Conservation (phyloP, 1,140 invertebrate species). For the Drosophila ercepeae region DNA sequence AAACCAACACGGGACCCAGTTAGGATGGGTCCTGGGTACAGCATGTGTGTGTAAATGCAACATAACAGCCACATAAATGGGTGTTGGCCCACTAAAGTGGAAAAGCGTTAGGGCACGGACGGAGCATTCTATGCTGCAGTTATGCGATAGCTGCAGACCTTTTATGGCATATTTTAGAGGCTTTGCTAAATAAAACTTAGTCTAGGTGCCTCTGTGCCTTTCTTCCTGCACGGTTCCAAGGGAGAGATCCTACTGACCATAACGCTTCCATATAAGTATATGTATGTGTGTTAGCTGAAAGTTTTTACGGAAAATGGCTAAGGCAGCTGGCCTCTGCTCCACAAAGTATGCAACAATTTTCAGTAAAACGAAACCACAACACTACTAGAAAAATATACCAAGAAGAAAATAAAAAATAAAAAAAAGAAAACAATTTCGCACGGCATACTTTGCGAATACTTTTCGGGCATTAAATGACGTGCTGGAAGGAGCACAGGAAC, state of each 20-base stretch:
- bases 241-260: slow-evolving; percentile 53
- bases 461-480: slow-evolving; percentile 54
- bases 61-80: slow-evolving; percentile 63
- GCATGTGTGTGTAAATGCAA: slow-evolving; percentile 45
- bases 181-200: slow-evolving; percentile 57
- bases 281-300: slow-evolving; percentile 14
- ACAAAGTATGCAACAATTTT: slow-evolving; percentile 72
- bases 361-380: slow-evolving; percentile 67
- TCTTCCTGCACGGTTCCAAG: slow-evolving; percentile 3
- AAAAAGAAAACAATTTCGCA: slow-evolving; percentile 52
- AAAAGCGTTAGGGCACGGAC: slow-evolving; percentile 14
- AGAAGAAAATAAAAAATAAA: not conserved
- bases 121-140: slow-evolving; percentile 54
- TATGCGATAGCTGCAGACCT: slow-evolving; percentile 70
- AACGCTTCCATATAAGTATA: slow-evolving; percentile 12
- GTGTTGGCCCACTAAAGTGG: slow-evolving; percentile 19
- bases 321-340: slow-evolving; percentile 11
- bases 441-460: slow-evolving; percentile 44
- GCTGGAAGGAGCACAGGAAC: not conserved
- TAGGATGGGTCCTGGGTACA: slow-evolving; percentile 7
- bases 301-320: slow-evolving; percentile 34
- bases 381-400: slow-evolving; percentile 1
- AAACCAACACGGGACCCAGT: slow-evolving; percentile 67
- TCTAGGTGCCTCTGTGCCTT: slow-evolving; percentile 41
- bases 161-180: slow-evolving; percentile 76